These are phyloP conservation scores for Hoplodrina blanda DNA, from an alignment of 2,888 invertebrate species.

Conservation along the genomic window DNA sequence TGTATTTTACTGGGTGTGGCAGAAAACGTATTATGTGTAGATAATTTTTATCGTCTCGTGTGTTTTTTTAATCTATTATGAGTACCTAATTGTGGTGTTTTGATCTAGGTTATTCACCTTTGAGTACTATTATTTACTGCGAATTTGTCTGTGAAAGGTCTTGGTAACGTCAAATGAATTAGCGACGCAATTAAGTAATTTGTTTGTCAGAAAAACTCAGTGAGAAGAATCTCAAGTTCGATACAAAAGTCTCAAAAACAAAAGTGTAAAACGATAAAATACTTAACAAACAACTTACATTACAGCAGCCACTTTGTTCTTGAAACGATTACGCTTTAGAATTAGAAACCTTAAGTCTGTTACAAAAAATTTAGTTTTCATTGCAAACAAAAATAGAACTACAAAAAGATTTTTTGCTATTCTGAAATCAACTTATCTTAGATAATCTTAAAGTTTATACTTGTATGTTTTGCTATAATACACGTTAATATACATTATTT, in stretches of 20 bases:
- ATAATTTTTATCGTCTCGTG: conserved; percentile 39
- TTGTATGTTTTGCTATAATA: not conserved
- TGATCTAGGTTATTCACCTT: conserved; percentile 34
- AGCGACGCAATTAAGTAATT: not conserved
- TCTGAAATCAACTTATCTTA: not conserved
- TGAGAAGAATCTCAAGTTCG: not conserved
- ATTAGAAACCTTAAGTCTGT: not conserved
- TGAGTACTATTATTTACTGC: not conserved
- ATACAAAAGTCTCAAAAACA: not conserved
- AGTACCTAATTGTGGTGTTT: conserved; percentile 11
- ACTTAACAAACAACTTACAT: not conserved
- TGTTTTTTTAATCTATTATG: conserved; percentile 26
- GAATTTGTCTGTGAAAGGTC: not conserved
- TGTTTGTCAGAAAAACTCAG: not conserved
- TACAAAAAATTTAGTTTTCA: not conserved
- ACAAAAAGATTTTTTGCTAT: no score
- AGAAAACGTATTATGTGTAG: conserved; percentile 26
- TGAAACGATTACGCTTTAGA: not conserved
- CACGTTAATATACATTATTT: conserved; percentile 8
- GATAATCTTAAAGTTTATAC: not conserved
- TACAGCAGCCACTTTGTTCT: conserved; percentile 1
- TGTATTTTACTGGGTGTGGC: conserved; percentile 43
- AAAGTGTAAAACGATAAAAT: not conserved
- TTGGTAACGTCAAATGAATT: no score
- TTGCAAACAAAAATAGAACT: not conserved